Evolutionary conservation across 2,797 vertebrate genomes (phyloP), one percentile per base, ranked within the genome.

Genomic region (Salmo trutta): DNA sequence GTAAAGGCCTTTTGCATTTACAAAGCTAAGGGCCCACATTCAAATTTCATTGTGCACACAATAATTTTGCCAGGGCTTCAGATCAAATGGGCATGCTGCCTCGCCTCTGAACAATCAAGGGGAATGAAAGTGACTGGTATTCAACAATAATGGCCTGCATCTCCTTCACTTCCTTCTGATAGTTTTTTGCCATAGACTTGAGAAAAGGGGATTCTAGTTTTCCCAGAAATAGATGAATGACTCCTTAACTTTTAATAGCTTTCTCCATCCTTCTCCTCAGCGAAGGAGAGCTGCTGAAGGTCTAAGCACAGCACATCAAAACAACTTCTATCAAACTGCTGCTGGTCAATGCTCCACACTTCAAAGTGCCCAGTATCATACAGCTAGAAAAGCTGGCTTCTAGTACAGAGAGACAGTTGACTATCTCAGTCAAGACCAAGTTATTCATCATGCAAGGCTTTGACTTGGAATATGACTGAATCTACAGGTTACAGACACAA

Each of bases 201-300:
- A 64, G 59, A 62, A 62, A 62, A 24, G n/a, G 8, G 59, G 8
- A 24, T 21, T 62, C 8, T 17, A 21, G 21, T 62, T 62, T 62
- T 62, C 21, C 21, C 59, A 62, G 59, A 10, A 64, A 27, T 64
- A 64, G 21, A 64, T 24, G n/a, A 59, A 24, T 21, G 59, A 64
- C 21, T 64, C n/a, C n/a, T 64, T 64, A 24, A 24, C 59, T 64
- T 59, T n/a, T 64, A 24, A 64, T 27, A 17, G 5, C 79, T 78
- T 80, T 88, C 79, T 70, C 47, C 69, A 52, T 33, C 77, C 64
- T 29, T 71, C 69, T 71, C 54, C 52, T 59, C 54, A 70, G 77
- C 69, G 80, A 85, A 74, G 67, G 47, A 71, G 27, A 68, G 74
- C 65, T 31, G 14, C 59, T 64, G 10, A 8, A 24, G 8, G 21